Base-by-base conservation (phyloP, 2,888 invertebrate genomes). In the Elysia crispata region DNA sequence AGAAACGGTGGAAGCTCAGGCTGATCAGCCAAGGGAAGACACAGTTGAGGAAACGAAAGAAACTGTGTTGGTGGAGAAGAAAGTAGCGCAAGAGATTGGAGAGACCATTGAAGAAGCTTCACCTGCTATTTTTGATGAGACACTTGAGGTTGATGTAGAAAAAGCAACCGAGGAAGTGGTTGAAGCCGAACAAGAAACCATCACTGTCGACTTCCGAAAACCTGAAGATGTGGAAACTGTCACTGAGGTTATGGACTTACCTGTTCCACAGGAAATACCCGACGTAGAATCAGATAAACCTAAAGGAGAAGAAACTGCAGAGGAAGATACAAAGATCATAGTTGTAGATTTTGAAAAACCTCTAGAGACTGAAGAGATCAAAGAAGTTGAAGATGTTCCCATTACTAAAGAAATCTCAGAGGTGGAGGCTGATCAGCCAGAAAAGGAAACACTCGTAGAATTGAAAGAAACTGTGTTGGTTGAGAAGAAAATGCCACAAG, bases 391-490 rank as follows among this genome's bases (percentile, higher is more conserved):
- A 62, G 78, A 78, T 1, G 23, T 20, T 28, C 23, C 72, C 25
- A 33, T 28, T 31, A 50, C 69, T 23, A 75, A 77, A 33, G 80
- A 77, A 66, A 77, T 77, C 25, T 23, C 64, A 57, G 78, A 80
- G 50, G 33, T 54, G 81, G 83, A 86, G 18, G 60, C 72, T n/a
- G 81, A 84, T 49, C 81, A 80, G 62, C 80, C 83, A 31, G 62
- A 67, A 62, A 81, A 83, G 75, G 80, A 85, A 69, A 79, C 77
- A 13, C 76, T 83, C 64, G 82, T 81, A 33, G 81, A 82, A 62
- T 25, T 5, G 31, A n/a, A 67, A 50, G n/a, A 70, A 25, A 41
- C 64, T 8, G 30, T 76, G 13, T 49, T 20, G 1, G 25, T 76
- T 1, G 66, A 78, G 18, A 28, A 41, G 15, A 50, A 72, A 49